A percentile compares a stretch with the other conserved stretches of the same genome.
These are phyloP conservation scores for Actinemys pallida DNA, from an alignment of 2,113 vertebrate species.

Conservation along the genomic window DNA sequence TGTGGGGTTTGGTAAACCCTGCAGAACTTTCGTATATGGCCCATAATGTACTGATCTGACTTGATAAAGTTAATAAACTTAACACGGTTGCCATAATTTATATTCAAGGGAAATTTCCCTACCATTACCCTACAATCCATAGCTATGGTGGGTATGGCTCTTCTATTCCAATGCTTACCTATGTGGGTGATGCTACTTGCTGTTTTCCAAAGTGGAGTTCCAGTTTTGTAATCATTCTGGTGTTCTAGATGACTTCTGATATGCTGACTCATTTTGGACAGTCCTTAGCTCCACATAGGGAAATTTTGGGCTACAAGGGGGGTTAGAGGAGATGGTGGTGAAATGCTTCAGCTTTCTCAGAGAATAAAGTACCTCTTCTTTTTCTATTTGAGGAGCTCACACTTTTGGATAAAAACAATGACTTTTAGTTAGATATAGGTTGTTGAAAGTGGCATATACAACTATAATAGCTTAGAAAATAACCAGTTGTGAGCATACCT, in stretches of 20 bases:
- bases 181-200: not conserved
- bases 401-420: not conserved
- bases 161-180: not conserved
- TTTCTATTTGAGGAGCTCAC: not conserved
- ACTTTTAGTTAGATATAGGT: not conserved
- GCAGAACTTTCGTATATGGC: not conserved
- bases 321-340: not conserved
- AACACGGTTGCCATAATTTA: not conserved
- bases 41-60: not conserved
- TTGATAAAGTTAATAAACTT: fast-evolving
- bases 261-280: not conserved
- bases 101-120: not conserved
- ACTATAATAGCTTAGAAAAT: not conserved
- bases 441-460: not conserved
- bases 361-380: not conserved
- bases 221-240: not conserved
- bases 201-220: not conserved
- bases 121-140: not conserved
- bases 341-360: not conserved
- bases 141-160: not conserved
- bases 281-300: not conserved
- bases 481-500: not conserved
- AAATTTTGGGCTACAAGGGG: not conserved
- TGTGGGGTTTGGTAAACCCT: not conserved
- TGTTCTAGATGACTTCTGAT: not conserved